Conservation (phyloP, 2,113 vertebrate species). For the Saimiri boliviensis region DNA sequence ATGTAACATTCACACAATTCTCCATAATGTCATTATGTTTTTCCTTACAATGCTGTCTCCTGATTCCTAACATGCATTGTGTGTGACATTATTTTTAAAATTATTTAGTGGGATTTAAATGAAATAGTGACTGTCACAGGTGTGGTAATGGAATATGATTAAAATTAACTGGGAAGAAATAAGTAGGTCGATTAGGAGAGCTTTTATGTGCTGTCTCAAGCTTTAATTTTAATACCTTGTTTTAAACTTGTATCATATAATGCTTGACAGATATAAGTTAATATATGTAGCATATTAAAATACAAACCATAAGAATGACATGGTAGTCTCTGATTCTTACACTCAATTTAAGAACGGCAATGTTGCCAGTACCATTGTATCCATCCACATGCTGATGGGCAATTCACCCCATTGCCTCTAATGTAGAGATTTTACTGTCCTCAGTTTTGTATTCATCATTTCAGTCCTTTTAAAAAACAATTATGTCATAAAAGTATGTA, state of each 20-base stretch:
- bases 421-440: background rate
- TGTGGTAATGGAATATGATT: background rate
- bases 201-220: background rate
- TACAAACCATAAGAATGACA: background rate
- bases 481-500: background rate
- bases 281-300: background rate
- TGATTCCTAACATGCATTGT: background rate
- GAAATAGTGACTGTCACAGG: background rate
- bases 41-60: background rate
- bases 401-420: background rate
- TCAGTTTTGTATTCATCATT: background rate
- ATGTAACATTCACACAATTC: background rate
- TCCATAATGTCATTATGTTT: background rate
- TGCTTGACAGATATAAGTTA: background rate
- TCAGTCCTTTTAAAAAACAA: background rate
- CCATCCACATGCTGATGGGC: too few species aligned
- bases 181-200: background rate
- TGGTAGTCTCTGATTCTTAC: background rate
- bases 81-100: background rate
- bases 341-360: accelerated
- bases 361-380: background rate
- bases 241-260: background rate
- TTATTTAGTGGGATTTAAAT: background rate
- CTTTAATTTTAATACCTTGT: constrained; percentile 19
- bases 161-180: background rate